Conservation (phyloP, 2,113 vertebrate genomes). For the Pyxicephalus adspersus region DNA sequence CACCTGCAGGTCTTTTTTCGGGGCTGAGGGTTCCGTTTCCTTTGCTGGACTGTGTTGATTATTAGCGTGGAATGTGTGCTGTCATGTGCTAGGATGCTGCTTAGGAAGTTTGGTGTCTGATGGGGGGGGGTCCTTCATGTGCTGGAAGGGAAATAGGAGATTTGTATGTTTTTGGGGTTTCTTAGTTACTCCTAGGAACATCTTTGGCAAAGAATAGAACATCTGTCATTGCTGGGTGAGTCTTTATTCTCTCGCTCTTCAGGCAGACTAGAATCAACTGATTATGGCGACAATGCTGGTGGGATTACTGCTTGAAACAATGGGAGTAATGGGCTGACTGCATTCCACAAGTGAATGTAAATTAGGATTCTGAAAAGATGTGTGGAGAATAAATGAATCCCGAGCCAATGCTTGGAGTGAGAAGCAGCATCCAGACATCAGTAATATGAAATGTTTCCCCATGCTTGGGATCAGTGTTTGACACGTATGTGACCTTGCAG, state of each 20-base stretch:
- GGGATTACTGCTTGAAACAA: no score
- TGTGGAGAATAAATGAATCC: no score
- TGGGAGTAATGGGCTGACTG: no score
- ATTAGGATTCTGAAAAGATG: no score
- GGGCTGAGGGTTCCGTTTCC: neutral
- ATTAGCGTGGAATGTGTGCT: conserved; percentile 36
- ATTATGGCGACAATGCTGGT: no score
- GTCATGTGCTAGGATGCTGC: conserved; percentile 45
- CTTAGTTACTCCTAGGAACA: neutral
- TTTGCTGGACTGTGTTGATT: conserved; percentile 44
- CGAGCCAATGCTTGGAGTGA: neutral
- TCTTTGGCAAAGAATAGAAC: no score
- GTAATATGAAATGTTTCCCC: neutral
- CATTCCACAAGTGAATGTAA: no score
- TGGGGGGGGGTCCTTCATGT: neutral
- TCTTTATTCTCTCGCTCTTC: no score
- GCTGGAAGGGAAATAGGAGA: conserved; percentile 19
- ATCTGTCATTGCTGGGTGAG: no score
- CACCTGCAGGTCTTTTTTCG: conserved; percentile 23
- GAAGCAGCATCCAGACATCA: neutral
- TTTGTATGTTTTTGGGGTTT: conserved; percentile 7
- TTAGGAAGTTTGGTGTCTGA: conserved; percentile 6
- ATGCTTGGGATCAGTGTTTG: neutral
- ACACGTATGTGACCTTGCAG: neutral
- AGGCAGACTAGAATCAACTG: no score